Base-by-base conservation (phyloP, 2,888 invertebrate species). In the Amblyjoppa fuscipennis region DNA sequence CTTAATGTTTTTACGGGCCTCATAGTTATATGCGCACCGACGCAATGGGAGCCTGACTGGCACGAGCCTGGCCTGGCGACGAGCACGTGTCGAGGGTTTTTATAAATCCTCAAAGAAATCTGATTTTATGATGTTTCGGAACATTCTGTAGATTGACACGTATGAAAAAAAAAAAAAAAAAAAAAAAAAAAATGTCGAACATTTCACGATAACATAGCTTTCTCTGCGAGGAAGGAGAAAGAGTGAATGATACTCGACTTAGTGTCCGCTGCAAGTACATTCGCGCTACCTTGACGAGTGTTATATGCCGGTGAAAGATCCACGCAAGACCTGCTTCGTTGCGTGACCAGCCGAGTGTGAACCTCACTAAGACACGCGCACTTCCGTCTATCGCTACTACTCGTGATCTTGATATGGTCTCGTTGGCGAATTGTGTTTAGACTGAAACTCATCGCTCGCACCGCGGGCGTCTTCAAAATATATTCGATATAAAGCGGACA, bases 301-400 rank as follows among this genome's bases (percentile, higher is more conserved):
- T 69, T 78, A 45, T 59, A 81, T 75, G 66, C 31, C 70, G 73
- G 82, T 81, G 85, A 75, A 82, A 85, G 85, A 85, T 85, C 66
- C 84, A 81, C 79, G 85, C 85, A 85, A 85, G 75, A 82, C 66
- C 79, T 79, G 70, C 81, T 78, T 81, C 71, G 81, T 86, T 87
- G 86, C 84, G 84, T 83, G 86, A 84, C 83, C 84, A 73, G 81
- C 79, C 83, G 81, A 84, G 86, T 84, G 78, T 85, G 79, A 83
- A 86, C 83, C 81, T 82, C 74, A 81, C 83, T 69, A 69, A 79
- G 75, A 83, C 76, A 84, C 81, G 71, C 73, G 79, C 81, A 84
- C 86, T 82, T 83, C 81, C 84, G 68, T 79, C 76, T 71, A 71
- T 71, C 75, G 68, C 64, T 56, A 4, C 68, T 53, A 34, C 59